These are phyloP conservation scores for Climacteris rufus DNA, from an alignment of 2,113 vertebrate species.

Conservation along the genomic window DNA sequence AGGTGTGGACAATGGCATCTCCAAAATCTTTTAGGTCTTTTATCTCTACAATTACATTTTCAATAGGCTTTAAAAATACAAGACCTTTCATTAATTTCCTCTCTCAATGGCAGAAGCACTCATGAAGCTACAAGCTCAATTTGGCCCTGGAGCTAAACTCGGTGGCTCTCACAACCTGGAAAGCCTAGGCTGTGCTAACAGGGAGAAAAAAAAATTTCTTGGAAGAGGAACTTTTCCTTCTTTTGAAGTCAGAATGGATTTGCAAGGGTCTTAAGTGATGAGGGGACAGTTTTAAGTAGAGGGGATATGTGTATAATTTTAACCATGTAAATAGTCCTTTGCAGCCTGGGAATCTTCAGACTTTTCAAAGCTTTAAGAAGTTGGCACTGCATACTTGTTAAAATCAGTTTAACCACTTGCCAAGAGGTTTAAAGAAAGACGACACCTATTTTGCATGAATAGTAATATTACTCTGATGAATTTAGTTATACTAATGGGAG, in stretches of 20 bases:
- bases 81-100: neutral
- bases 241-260: slow-evolving; percentile 64
- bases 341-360: slow-evolving; percentile 47
- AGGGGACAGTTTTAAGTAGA: slow-evolving; percentile 64
- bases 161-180: slow-evolving; percentile 6
- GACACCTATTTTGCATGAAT: slow-evolving; percentile 68
- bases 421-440: slow-evolving; percentile 64
- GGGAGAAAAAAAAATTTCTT: neutral
- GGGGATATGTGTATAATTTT: slow-evolving; percentile 48
- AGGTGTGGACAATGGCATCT: neutral
- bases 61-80: neutral
- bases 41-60: neutral
- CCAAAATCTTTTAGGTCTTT: neutral
- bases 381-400: slow-evolving; percentile 48
- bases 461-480: slow-evolving; percentile 64
- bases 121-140: neutral
- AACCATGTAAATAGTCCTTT: slow-evolving; percentile 61
- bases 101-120: neutral
- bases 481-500: slow-evolving; percentile 41
- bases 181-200: slow-evolving; percentile 1
- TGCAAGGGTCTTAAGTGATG: slow-evolving; percentile 54
- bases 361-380: slow-evolving; percentile 56
- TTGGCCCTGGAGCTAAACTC: neutral
- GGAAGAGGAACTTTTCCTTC: slow-evolving; percentile 46
- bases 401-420: slow-evolving; percentile 64